Evolutionary conservation across 2,888 invertebrate genomes (phyloP).

Genomic region (Caenorhabditis zanzibari): DNA sequence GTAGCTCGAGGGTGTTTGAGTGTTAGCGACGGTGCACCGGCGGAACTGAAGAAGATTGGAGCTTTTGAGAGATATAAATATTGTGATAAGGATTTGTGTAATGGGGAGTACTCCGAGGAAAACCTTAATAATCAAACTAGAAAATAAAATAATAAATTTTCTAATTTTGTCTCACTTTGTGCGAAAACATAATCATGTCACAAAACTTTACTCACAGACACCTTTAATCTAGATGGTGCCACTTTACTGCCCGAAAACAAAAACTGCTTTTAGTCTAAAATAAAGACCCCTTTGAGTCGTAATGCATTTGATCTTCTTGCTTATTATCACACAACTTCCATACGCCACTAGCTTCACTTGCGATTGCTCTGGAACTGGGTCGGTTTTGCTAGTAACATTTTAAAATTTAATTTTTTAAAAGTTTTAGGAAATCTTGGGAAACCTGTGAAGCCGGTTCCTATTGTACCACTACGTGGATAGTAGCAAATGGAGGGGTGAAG

Average conservation of each 20-base stretch:
- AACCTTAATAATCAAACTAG: too few species aligned
- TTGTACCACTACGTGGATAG: slow-evolving; percentile 27
- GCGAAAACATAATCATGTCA: neutral
- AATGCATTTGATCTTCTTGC: neutral
- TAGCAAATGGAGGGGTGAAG: slow-evolving; percentile 14
- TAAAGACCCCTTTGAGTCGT: too few species aligned
- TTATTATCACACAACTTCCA: neutral
- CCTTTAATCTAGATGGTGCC: too few species aligned
- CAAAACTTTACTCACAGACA: too few species aligned
- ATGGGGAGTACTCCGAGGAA: slow-evolving; percentile 22
- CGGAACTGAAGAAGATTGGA: slow-evolving; percentile 10
- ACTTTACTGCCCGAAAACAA: too few species aligned
- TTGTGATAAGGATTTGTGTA: slow-evolving; percentile 41
- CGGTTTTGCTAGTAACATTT: too few species aligned
- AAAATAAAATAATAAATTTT: too few species aligned
- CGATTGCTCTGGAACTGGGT: neutral
- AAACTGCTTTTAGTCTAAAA: too few species aligned
- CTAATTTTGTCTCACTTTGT: too few species aligned
- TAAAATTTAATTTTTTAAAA: neutral
- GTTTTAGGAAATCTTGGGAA: neutral
- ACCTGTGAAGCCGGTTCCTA: slow-evolving; percentile 11
- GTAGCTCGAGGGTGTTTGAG: slow-evolving; percentile 31
- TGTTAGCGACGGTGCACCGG: slow-evolving; percentile 48
- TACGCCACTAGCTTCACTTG: neutral
- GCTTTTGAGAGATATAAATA: neutral